Percentiles rank a stretch among this genome's conserved stretches.
phyloP scores from a whole-genome alignment of 2,113 vertebrate species.

The Scolopax mira region DNA sequence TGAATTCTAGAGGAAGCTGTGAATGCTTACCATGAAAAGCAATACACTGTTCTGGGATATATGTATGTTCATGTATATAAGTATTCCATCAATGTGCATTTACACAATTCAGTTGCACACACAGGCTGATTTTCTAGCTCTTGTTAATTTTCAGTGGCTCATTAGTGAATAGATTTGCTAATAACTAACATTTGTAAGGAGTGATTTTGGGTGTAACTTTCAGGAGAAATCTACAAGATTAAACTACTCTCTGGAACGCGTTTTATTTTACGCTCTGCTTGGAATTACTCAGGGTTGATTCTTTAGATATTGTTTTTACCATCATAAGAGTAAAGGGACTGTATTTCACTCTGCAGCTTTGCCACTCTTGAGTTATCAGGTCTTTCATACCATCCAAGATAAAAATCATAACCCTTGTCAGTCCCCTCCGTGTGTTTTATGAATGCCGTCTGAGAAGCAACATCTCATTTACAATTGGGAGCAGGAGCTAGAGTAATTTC shows the following conservation, averaged over 20 bases:
- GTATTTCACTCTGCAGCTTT: not conserved
- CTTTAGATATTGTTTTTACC: not conserved
- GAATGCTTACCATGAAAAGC: not conserved
- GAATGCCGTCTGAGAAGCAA: not conserved
- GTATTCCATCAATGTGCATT: not conserved
- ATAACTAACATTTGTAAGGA: not conserved
- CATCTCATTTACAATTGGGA: not conserved
- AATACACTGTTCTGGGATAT: not conserved
- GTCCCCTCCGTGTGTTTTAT: not conserved
- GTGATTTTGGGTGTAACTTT: not conserved
- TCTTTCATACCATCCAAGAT: not conserved
- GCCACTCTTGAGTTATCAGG: not conserved
- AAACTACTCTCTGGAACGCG: not conserved
- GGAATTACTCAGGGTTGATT: not conserved
- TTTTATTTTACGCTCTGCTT: not conserved
- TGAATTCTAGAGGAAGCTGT: not conserved
- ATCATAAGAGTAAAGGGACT: not conserved
- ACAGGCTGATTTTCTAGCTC: not conserved
- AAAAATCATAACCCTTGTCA: constrained; percentile 14
- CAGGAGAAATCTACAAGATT: not conserved
- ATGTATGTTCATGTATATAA: not conserved
- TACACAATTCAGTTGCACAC: not conserved
- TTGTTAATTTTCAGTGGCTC: not conserved
- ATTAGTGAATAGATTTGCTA: not conserved
- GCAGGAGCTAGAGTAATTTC: not conserved